Conservation (phyloP, 2,113 vertebrate genomes). For the Chloebia gouldiae region DNA sequence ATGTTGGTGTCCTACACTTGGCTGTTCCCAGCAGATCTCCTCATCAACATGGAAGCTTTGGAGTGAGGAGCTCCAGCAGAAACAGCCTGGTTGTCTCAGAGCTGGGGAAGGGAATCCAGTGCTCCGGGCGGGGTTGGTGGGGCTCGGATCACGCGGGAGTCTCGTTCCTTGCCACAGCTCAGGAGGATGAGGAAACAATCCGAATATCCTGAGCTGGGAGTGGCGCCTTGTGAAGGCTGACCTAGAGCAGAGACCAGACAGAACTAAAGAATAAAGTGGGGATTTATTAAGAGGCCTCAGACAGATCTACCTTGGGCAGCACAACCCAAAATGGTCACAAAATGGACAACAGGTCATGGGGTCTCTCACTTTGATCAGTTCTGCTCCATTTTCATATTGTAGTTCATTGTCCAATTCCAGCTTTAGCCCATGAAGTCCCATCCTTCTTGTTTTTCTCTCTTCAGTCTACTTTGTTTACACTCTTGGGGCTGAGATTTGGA, state of each 20-base stretch:
- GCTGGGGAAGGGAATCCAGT: no score
- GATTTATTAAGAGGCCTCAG: background rate
- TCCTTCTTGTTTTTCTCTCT: background rate
- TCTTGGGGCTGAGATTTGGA: background rate
- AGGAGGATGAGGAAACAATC: background rate
- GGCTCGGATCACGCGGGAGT: fast-evolving
- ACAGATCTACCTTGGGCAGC: background rate
- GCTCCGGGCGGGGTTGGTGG: fast-evolving
- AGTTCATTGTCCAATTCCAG: background rate
- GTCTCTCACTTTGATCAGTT: background rate
- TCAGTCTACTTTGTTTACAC: fast-evolving
- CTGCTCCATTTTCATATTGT: background rate
- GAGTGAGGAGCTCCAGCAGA: background rate
- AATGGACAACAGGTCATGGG: fast-evolving
- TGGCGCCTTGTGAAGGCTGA: background rate
- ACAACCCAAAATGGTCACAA: background rate
- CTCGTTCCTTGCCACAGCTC: background rate
- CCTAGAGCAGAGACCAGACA: background rate
- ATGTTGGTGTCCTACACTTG: background rate
- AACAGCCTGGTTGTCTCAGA: background rate
- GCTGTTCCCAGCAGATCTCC: background rate
- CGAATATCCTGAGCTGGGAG: background rate
- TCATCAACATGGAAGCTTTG: background rate
- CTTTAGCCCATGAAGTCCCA: background rate
- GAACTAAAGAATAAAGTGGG: background rate